Percentiles rank a stretch among this genome's conserved stretches.
Evolutionary conservation across 2,113 vertebrate genomes (phyloP).

Genomic region (Pseudorasbora parva): DNA sequence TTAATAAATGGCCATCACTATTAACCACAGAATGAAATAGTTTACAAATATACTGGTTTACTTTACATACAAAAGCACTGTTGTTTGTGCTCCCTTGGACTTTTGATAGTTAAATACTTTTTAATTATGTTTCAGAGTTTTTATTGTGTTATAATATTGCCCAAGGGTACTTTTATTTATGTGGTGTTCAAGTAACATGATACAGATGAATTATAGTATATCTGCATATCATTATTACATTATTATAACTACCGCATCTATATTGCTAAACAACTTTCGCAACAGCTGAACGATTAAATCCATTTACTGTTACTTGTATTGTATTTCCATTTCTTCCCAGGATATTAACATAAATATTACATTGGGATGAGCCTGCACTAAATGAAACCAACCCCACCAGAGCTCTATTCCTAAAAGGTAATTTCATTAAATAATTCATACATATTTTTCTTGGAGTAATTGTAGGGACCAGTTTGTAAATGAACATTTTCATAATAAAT

Average conservation of each 20-base stretch:
- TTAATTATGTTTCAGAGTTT: constrained; percentile 8
- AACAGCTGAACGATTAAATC: not conserved
- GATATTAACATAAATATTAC: constrained; percentile 1
- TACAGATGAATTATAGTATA: not conserved
- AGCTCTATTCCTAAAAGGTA: not conserved
- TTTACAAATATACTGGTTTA: not conserved
- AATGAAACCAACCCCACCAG: not conserved
- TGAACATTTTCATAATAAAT: constrained; percentile 8
- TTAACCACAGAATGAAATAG: not conserved
- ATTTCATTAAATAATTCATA: not conserved
- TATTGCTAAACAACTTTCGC: not conserved
- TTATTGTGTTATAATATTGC: constrained; percentile 9
- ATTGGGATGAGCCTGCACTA: not conserved
- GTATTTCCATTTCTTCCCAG: not conserved
- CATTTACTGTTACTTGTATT: not conserved
- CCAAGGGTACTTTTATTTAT: not conserved
- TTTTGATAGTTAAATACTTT: not conserved
- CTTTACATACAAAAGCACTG: not conserved
- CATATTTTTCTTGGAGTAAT: not conserved
- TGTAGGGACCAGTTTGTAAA: constrained; percentile 8
- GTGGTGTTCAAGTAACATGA: not conserved
- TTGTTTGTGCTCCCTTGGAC: not conserved
- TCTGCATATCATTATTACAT: not conserved
- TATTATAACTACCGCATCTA: not conserved
- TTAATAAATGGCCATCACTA: not conserved